Evolutionary conservation across 2,797 vertebrate species (phyloP).

Genomic region (Diglossa cyanea): DNA sequence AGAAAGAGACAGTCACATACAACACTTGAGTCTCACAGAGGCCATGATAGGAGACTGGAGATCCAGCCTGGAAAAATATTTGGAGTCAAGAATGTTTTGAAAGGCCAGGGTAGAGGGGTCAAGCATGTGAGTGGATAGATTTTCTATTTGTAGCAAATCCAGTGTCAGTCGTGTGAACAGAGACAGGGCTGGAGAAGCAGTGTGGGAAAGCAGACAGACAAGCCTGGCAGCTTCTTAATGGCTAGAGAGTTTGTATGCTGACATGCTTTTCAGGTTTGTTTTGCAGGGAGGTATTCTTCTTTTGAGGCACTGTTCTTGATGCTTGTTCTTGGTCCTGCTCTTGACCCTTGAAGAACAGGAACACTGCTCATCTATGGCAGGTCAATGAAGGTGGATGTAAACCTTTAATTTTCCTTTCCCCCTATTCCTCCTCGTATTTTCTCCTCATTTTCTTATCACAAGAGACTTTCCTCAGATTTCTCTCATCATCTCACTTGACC

Average conservation of each 20-base stretch:
- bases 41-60: background rate
- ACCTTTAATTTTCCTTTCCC: background rate
- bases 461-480: background rate
- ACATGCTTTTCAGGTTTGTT: background rate
- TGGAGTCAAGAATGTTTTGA: conserved; percentile 31
- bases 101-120: background rate
- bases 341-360: background rate
- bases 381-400: background rate
- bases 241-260: background rate
- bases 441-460: background rate
- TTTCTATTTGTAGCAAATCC: conserved; percentile 31
- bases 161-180: background rate
- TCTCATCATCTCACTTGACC: background rate
- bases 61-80: conserved; percentile 22
- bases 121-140: background rate
- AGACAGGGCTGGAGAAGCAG: background rate
- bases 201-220: conserved; percentile 20
- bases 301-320: background rate
- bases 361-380: background rate
- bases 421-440: background rate
- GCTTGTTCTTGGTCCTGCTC: background rate
- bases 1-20: background rate
- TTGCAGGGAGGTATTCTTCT: background rate
- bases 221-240: background rate
- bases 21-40: background rate